Evolutionary conservation across 2,113 vertebrate species (phyloP).

Genomic region (Xyliphius kryptos): DNA sequence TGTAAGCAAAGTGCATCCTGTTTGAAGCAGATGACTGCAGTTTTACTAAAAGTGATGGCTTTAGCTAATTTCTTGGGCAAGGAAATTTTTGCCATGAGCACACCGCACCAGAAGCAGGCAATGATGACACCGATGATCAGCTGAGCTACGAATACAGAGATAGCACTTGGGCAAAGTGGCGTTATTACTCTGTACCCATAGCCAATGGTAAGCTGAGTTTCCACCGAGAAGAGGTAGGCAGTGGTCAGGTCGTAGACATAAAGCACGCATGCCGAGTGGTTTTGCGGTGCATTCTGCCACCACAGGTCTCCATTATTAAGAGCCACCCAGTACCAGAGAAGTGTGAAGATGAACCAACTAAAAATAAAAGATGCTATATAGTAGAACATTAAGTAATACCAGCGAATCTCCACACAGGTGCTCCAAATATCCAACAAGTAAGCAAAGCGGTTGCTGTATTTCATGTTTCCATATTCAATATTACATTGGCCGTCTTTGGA

Average conservation of each 20-base stretch:
- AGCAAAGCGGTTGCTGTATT: constrained; percentile 70
- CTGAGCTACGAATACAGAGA: constrained; percentile 81
- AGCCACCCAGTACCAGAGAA: constrained; percentile 87
- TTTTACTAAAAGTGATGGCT: constrained; percentile 89
- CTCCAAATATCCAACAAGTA: constrained; percentile 93
- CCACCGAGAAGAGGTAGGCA: constrained; percentile 89
- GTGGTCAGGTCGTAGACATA: constrained; percentile 80
- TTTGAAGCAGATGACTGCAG: constrained; percentile 85
- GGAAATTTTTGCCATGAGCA: constrained; percentile 88
- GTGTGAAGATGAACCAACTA: constrained; percentile 91
- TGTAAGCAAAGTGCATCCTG: constrained; percentile 73
- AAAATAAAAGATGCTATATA: constrained; percentile 83
- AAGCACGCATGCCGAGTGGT: constrained; percentile 74
- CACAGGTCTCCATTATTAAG: constrained; percentile 80
- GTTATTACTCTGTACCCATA: constrained; percentile 62
- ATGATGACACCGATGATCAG: constrained; percentile 82
- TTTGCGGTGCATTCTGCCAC: constrained; percentile 73
- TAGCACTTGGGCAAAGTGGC: constrained; percentile 70
- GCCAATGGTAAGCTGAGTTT: constrained; percentile 91
- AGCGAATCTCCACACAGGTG: constrained; percentile 84
- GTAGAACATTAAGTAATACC: constrained; percentile 85
- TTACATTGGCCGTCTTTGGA: constrained; percentile 92
- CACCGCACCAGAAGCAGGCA: constrained; percentile 89
- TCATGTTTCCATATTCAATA: constrained; percentile 89
- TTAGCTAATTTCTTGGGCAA: constrained; percentile 87